These are phyloP conservation scores for Conistra vaccinii DNA, from an alignment of 2,888 invertebrate species.

Conservation along the genomic window DNA sequence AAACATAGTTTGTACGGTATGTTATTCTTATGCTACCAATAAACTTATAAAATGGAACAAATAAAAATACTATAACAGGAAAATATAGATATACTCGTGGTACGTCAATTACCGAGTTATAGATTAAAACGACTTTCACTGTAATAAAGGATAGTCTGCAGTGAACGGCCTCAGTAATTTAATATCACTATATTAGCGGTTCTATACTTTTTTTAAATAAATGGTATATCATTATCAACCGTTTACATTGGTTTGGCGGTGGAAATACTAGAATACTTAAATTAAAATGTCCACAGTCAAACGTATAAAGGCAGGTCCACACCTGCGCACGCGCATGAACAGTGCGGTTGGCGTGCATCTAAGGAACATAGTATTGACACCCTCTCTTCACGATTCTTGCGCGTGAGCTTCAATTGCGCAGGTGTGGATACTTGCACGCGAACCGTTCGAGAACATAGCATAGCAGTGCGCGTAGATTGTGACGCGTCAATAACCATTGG, in stretches of 20 bases:
- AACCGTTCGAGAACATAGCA: too few species aligned
- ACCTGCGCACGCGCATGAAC: too few species aligned
- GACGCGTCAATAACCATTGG: too few species aligned
- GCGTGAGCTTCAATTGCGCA: too few species aligned
- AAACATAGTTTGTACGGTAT: neutral
- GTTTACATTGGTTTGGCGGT: too few species aligned
- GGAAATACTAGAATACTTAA: neutral
- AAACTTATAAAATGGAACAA: neutral
- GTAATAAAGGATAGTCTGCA: constrained; percentile 4
- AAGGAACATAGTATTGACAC: too few species aligned
- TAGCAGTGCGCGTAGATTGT: too few species aligned
- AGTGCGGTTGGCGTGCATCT: too few species aligned
- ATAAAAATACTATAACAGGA: constrained; percentile 14
- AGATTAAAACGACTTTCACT: constrained; percentile 8
- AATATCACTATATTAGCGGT: constrained; percentile 2
- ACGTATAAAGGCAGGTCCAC: too few species aligned
- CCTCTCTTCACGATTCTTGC: too few species aligned
- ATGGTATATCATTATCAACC: neutral
- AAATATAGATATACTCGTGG: neutral
- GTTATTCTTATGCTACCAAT: neutral
- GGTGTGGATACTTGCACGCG: too few species aligned
- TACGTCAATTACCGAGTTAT: constrained; percentile 7
- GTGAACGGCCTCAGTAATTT: constrained; percentile 3
- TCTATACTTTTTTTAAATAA: constrained; percentile 15
- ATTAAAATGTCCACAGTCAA: neutral